Evolutionary conservation across 2,888 invertebrate species (phyloP).

Genomic region (Rapana venosa): DNA sequence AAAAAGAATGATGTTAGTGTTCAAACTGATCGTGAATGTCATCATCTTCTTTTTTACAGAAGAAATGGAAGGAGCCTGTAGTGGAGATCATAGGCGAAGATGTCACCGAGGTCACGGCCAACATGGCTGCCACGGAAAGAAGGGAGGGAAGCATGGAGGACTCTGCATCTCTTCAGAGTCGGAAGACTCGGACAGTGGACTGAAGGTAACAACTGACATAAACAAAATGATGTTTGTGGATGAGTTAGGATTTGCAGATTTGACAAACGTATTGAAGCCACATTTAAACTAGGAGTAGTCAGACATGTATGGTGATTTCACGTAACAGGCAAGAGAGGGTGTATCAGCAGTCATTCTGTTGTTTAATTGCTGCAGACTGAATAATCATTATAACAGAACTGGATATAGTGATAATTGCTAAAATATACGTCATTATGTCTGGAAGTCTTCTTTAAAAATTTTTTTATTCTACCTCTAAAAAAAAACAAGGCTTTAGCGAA

Average conservation of each 20-base stretch:
- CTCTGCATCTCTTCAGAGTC: background rate
- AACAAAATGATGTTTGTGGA: background rate
- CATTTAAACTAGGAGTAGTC: background rate
- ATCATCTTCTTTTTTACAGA: too few species aligned
- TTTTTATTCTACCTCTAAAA: too few species aligned
- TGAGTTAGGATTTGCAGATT: background rate
- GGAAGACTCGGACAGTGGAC: slow-evolving; percentile 9
- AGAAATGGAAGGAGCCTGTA: background rate
- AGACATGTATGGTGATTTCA: background rate
- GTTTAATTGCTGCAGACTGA: background rate
- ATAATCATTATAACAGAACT: background rate
- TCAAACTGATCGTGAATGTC: too few species aligned
- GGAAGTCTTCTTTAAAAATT: too few species aligned
- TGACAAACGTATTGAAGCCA: background rate
- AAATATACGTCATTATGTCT: too few species aligned
- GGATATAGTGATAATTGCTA: too few species aligned
- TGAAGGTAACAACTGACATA: background rate
- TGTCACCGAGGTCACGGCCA: background rate
- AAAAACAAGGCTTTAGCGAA: too few species aligned
- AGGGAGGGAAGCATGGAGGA: slow-evolving; percentile 7
- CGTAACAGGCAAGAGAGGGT: too few species aligned
- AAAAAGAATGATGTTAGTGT: too few species aligned
- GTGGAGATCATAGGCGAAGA: background rate
- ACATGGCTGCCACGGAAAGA: background rate
- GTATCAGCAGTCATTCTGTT: too few species aligned